phyloP scores from a whole-genome alignment of 2,113 vertebrate species.

The Hypanus sabinus region DNA sequence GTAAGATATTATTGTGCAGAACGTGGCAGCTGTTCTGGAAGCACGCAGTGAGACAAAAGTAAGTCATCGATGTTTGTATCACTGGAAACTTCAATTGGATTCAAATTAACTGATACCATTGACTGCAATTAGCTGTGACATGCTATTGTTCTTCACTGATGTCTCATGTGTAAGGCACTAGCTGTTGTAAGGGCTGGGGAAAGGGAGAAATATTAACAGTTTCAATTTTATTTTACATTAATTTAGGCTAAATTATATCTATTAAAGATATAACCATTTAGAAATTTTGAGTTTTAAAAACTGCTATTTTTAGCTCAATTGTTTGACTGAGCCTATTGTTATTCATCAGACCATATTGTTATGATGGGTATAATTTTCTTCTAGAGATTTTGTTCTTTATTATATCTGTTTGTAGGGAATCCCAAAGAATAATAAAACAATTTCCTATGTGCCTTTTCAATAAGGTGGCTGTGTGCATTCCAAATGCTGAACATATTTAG shows the following conservation, averaged over 20 bases:
- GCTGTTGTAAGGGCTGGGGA: neutral
- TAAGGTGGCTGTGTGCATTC: neutral
- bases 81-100: constrained; percentile 35
- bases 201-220: neutral
- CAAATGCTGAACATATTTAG: neutral
- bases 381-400: neutral
- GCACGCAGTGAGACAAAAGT: constrained; percentile 29
- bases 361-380: neutral
- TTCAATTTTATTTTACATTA: neutral
- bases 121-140: constrained; percentile 33
- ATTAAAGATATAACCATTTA: neutral
- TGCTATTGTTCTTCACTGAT: constrained; percentile 26
- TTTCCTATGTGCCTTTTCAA: neutral
- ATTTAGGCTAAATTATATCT: neutral
- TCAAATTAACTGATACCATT: constrained; percentile 31
- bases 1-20: constrained; percentile 31
- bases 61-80: constrained; percentile 22
- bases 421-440: neutral
- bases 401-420: neutral
- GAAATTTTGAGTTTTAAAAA: neutral
- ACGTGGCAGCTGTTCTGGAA: constrained; percentile 16
- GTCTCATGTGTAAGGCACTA: neutral
- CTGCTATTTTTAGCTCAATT: neutral
- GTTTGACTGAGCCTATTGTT: neutral
- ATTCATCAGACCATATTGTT: neutral